Evolutionary conservation across 2,113 vertebrate species (phyloP).

Genomic region (Pseudorasbora parva): DNA sequence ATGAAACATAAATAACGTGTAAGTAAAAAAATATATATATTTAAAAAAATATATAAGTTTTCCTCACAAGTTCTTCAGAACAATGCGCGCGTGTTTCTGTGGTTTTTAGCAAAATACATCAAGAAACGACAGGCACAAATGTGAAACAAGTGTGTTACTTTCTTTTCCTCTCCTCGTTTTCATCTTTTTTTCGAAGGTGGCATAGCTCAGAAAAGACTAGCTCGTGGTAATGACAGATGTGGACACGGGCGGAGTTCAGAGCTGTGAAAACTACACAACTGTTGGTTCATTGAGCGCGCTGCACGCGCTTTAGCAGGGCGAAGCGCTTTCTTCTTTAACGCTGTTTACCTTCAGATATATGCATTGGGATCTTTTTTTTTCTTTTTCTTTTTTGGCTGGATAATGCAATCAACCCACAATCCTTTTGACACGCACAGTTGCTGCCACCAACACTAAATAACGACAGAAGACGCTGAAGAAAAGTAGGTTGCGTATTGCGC

Average conservation of each 20-base stretch:
- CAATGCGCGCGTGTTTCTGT: neutral
- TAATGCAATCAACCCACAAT: neutral
- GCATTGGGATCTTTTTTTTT: neutral
- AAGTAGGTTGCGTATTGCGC: slow-evolving; percentile 11
- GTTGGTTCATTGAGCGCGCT: slow-evolving; percentile 3
- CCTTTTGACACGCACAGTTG: neutral
- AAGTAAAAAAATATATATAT: no score
- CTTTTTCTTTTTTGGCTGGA: neutral
- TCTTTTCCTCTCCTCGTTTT: neutral
- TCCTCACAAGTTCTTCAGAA: neutral
- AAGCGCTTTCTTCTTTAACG: slow-evolving; percentile 5
- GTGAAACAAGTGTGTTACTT: neutral
- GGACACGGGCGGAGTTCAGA: slow-evolving; percentile 29
- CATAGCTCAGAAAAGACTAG: neutral
- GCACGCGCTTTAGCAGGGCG: neutral
- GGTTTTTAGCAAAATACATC: neutral
- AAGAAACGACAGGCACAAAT: neutral
- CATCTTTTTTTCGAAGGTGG: neutral
- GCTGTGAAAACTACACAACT: slow-evolving; percentile 40
- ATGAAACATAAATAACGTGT: neutral
- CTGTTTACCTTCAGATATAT: neutral
- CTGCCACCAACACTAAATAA: neutral
- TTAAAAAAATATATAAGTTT: neutral
- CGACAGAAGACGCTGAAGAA: slow-evolving; percentile 20
- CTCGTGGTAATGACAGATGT: slow-evolving; percentile 7